Evolutionary conservation across 2,113 vertebrate genomes (phyloP), one percentile per base, ranked within the genome.

Genomic region (Zootoca vivipara): DNA sequence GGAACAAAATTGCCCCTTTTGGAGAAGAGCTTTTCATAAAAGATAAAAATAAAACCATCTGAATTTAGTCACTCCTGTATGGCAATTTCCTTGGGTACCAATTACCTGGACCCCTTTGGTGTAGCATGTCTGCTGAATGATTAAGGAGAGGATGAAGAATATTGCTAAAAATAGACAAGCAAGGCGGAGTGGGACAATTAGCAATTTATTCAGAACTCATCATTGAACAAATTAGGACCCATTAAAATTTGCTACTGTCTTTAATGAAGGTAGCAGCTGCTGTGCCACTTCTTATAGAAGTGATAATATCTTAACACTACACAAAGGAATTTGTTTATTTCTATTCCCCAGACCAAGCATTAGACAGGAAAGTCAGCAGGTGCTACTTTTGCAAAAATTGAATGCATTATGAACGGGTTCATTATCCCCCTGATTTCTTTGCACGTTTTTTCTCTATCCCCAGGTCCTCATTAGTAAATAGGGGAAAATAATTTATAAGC

Each of bases 401-500:
- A 33, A 52, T 91, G 9, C 40, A 8, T 81, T 86, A 58, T 58
- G 74, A 91, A 82, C 58, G 30, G 91, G 38, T 91, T 93, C 92
- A 90, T 95, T 93, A 92, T 89, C 91, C 30, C 75, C 4, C 1
- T 83, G 3, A 3, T 72, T 93, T 91, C 85, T 2, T 88, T 35
- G 85, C 87, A 79, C 65, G 92, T 95, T 56, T 58, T 89, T 56
- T 89, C 81, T 16, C 6, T 93, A 64, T 90, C 83, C 72, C 35
- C 69, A 90, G 91, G 33, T 93, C 90, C 89, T 92, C 86, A 56
- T 95, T 94, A 93, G 93, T 95, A 69, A 94, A 94, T 94, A 93
- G 38, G 42, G 38, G 20, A 5, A 46, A 78, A 86, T 67, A 75
- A 85, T 92, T 95, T 93, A 82, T 92, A 93, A 85, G 89, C 93